Conservation (phyloP, 2,113 vertebrate genomes). For the Brachionichthys hirsutus region DNA sequence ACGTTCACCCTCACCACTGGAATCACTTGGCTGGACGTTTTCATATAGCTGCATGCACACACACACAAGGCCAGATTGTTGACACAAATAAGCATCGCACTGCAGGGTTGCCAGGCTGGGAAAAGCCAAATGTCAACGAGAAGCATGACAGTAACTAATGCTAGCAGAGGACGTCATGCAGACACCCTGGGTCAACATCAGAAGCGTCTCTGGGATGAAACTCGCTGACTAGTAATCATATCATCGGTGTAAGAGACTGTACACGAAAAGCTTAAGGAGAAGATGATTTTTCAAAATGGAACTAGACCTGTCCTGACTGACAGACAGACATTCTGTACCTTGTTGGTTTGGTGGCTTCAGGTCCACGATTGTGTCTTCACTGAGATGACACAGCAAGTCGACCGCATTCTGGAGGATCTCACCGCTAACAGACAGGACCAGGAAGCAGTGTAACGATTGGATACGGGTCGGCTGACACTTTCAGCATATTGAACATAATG, state of each 20-base stretch:
- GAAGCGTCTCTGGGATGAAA: slow-evolving; percentile 3
- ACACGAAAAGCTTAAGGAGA: background rate
- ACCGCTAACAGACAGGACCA: slow-evolving; percentile 22
- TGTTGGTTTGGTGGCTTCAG: slow-evolving; percentile 49
- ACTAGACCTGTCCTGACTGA: background rate
- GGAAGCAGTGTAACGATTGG: too few relatives aligned
- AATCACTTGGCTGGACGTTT: slow-evolving; percentile 14
- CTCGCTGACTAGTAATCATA: slow-evolving; percentile 4
- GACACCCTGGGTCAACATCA: slow-evolving; percentile 8
- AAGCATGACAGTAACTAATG: slow-evolving; percentile 35
- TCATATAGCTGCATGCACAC: slow-evolving; percentile 10
- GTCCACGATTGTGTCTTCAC: slow-evolving; percentile 40
- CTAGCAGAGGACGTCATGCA: slow-evolving; percentile 9
- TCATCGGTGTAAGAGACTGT: background rate
- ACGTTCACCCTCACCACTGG: too few relatives aligned
- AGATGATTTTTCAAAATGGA: too few relatives aligned
- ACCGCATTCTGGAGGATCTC: slow-evolving; percentile 59
- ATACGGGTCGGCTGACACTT: too few relatives aligned
- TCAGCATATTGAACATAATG: too few relatives aligned
- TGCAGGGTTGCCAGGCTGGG: slow-evolving; percentile 12
- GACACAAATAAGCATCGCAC: slow-evolving; percentile 23
- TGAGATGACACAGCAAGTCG: slow-evolving; percentile 60
- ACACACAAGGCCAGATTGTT: slow-evolving; percentile 19
- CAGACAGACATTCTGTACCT: slow-evolving; percentile 44
- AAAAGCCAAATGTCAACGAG: slow-evolving; percentile 39